Percentiles rank a stretch among this genome's conserved stretches.
Conservation (phyloP, 2,113 vertebrate genomes). For the Ondatra zibethicus region DNA sequence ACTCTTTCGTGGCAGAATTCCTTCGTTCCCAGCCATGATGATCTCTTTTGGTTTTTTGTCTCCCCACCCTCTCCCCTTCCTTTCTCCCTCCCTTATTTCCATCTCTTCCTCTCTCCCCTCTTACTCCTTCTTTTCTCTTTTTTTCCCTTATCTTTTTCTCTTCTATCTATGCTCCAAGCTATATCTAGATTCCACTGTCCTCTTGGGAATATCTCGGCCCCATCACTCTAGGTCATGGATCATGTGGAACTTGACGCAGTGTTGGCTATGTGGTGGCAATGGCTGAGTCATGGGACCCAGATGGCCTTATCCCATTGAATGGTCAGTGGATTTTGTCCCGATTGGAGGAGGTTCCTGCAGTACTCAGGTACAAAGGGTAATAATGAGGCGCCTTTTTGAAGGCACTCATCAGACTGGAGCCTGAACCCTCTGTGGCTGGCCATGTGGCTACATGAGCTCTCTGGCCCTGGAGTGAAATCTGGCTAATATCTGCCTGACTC, state of each 20-base stretch:
- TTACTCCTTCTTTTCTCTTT: not conserved
- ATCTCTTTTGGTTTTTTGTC: not conserved
- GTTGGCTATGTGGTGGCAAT: rapidly evolving
- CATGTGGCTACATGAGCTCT: not conserved
- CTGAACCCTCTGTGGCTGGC: not conserved
- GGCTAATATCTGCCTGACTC: not conserved
- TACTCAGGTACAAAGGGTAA: not conserved
- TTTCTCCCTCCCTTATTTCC: not conserved
- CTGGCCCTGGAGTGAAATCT: not conserved
- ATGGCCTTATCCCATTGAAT: not conserved
- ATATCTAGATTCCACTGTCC: rapidly evolving
- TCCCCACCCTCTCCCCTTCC: too few species aligned
- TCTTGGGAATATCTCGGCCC: not conserved
- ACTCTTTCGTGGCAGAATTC: rapidly evolving
- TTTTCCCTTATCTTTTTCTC: too few species aligned
- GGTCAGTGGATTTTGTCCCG: not conserved
- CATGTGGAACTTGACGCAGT: not conserved
- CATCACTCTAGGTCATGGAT: not conserved
- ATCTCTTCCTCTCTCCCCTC: rapidly evolving
- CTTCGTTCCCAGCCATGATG: not conserved
- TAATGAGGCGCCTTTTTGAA: not conserved
- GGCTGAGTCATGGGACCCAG: not conserved
- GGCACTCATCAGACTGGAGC: rapidly evolving
- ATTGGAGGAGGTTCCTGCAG: not conserved
- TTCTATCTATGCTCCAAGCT: not conserved